Evolutionary conservation across 2,888 invertebrate genomes (phyloP).

Genomic region (Rhagium mordax): DNA sequence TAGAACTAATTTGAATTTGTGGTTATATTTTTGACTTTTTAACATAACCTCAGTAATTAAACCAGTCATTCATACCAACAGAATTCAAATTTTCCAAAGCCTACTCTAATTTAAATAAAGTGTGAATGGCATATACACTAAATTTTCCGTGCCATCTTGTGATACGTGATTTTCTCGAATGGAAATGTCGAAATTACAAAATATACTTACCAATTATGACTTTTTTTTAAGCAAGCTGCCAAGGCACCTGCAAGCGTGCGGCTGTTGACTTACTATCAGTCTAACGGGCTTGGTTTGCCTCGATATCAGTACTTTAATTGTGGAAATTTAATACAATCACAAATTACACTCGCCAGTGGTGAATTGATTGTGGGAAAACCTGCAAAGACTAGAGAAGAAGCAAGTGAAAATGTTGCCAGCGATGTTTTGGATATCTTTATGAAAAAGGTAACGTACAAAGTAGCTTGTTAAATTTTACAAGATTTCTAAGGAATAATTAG

Average conservation of each 20-base stretch:
- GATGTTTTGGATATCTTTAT: conserved; percentile 61
- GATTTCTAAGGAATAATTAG: too few relatives aligned
- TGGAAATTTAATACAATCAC: conserved; percentile 66
- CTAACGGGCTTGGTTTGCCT: conserved; percentile 69
- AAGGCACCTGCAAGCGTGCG: conserved; percentile 61
- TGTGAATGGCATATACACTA: too few relatives aligned
- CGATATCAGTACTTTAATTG: conserved; percentile 69
- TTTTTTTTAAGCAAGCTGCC: conserved; percentile 51
- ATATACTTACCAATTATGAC: conserved; percentile 2
- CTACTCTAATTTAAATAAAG: too few relatives aligned
- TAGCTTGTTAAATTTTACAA: too few relatives aligned
- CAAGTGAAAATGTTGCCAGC: conserved; percentile 70
- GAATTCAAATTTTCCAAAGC: too few relatives aligned
- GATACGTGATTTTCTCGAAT: too few relatives aligned
- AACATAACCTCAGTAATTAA: too few relatives aligned
- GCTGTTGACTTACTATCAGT: conserved; percentile 69
- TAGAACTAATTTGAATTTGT: too few relatives aligned
- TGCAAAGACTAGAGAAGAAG: conserved; percentile 69
- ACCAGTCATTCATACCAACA: too few relatives aligned
- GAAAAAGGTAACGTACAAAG: conserved; percentile 45
- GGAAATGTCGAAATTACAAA: too few relatives aligned
- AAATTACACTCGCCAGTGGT: conserved; percentile 71
- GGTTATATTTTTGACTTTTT: too few relatives aligned
- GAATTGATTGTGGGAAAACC: conserved; percentile 70
- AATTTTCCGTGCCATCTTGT: too few relatives aligned